Evolutionary conservation across 2,888 invertebrate genomes (phyloP).

Genomic region (Calameuta idolon): DNA sequence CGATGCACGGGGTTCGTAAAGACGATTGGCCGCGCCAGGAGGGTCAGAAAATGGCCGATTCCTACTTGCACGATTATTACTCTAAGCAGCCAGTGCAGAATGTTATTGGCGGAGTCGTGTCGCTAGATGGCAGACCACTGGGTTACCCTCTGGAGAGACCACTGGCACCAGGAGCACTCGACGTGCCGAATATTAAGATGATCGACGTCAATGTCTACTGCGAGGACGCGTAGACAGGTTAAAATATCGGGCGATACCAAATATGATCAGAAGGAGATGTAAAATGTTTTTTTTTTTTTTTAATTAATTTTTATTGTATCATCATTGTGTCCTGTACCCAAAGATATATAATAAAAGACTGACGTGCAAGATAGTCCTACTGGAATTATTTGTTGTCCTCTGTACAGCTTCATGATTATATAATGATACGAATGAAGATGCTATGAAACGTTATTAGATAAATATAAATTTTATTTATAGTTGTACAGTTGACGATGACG

Average conservation of each 20-base stretch:
- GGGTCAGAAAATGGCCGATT: not conserved
- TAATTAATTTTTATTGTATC: not conserved
- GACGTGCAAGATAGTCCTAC: not conserved
- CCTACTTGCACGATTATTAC: conserved; percentile 26
- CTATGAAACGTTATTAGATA: not conserved
- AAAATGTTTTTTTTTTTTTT: not conserved
- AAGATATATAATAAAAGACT: not conserved
- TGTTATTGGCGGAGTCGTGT: conserved; percentile 63
- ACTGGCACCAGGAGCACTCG: conserved; percentile 61
- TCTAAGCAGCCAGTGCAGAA: conserved; percentile 48
- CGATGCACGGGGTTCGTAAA: too few relatives aligned
- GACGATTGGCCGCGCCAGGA: too few relatives aligned
- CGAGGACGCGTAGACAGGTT: conserved; percentile 55
- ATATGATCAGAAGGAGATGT: not conserved
- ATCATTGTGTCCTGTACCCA: not conserved
- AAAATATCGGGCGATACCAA: not conserved
- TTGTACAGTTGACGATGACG: not conserved
- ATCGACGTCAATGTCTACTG: conserved; percentile 71
- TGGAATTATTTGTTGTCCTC: not conserved
- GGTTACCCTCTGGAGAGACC: conserved; percentile 73
- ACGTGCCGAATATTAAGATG: conserved; percentile 68
- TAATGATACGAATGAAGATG: not conserved
- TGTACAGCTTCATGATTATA: not conserved
- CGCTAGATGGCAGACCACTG: conserved; percentile 68
- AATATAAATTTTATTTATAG: conserved; percentile 6